Percentiles rank a stretch among this genome's conserved stretches.
Evolutionary conservation across 2,113 vertebrate species (phyloP).

Genomic region (Camarhynchus parvulus): DNA sequence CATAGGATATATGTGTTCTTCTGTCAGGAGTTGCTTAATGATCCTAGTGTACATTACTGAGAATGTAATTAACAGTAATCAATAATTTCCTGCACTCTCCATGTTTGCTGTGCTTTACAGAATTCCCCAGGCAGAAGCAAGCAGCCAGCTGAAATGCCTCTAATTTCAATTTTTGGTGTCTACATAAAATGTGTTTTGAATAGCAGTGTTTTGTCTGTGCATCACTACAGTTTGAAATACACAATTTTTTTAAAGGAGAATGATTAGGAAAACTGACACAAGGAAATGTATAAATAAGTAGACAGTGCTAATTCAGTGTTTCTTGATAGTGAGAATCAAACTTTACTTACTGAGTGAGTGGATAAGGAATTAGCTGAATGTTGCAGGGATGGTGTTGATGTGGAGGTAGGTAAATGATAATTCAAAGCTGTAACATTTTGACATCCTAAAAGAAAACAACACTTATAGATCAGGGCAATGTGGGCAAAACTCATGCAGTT

Average conservation of each 20-base stretch:
- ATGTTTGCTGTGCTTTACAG: not conserved
- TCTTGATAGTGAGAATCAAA: not conserved
- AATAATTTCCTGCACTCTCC: not conserved
- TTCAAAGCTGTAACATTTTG: conserved; percentile 54
- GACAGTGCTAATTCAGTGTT: not conserved
- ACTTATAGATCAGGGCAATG: not conserved
- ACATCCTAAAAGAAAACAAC: conserved; percentile 48
- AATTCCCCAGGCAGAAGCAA: not conserved
- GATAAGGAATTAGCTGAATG: conserved; percentile 15
- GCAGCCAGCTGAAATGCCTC: not conserved
- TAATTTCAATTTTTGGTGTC: not conserved
- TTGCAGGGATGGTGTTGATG: conserved; percentile 50
- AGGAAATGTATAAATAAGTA: not conserved
- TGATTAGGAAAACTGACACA: not conserved
- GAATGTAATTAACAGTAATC: not conserved
- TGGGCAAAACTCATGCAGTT: not conserved
- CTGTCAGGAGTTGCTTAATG: not conserved
- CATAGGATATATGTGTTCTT: not conserved
- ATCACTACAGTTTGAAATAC: not conserved
- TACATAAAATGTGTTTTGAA: not conserved
- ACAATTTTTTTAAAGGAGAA: not conserved
- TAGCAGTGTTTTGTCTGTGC: not conserved
- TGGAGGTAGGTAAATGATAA: conserved; percentile 44
- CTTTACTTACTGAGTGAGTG: conserved; percentile 73
- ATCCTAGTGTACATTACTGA: not conserved